Percentiles rank a stretch among this genome's conserved stretches.
These are phyloP conservation scores for Peromyscus attwateri DNA, from an alignment of 2,797 vertebrate species.

Conservation along the genomic window DNA sequence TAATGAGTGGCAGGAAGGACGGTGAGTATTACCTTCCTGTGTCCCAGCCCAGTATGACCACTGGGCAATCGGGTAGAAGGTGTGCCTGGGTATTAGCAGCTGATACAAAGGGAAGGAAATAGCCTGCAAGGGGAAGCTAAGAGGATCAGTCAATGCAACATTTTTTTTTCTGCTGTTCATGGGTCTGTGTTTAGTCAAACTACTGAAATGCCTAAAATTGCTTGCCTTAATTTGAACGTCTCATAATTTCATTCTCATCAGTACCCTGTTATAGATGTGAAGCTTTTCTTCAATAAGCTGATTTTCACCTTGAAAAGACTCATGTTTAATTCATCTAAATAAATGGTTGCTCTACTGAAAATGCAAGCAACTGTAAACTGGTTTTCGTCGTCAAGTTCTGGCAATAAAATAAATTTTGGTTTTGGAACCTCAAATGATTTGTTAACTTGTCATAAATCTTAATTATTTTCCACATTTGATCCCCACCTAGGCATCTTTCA, in stretches of 20 bases:
- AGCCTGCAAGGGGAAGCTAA: neutral
- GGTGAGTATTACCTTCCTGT: neutral
- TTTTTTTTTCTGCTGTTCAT: neutral
- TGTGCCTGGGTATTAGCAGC: neutral
- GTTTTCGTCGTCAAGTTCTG: neutral
- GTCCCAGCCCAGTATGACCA: neutral
- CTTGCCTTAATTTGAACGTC: neutral
- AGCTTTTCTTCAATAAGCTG: neutral
- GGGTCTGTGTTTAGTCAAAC: neutral
- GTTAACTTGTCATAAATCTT: neutral
- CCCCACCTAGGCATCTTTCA: neutral
- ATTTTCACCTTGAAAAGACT: neutral
- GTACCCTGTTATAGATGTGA: neutral
- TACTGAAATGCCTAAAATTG: neutral
- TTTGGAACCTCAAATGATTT: neutral
- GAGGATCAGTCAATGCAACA: neutral
- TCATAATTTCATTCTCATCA: neutral
- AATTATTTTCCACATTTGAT: neutral
- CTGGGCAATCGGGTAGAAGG: neutral
- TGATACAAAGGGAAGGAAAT: neutral
- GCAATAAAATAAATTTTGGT: neutral
- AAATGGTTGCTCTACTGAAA: neutral
- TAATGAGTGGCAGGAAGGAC: neutral
- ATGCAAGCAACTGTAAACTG: neutral
- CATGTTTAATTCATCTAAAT: neutral